A percentile compares a stretch with the other conserved stretches of the same genome.
Evolutionary conservation across 2,888 invertebrate genomes (phyloP).

Genomic region (Xanthia togata): DNA sequence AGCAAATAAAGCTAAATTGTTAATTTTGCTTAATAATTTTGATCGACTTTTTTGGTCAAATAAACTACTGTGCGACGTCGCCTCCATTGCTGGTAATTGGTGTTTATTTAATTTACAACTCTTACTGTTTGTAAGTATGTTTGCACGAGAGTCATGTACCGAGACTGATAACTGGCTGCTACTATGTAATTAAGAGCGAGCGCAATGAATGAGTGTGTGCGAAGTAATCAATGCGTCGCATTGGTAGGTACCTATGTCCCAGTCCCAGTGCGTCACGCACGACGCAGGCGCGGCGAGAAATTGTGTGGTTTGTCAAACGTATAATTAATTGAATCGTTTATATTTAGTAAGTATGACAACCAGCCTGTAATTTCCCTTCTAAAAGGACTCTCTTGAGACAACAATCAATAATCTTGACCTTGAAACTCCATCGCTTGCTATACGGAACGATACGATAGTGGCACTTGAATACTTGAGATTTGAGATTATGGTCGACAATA

Average conservation of each 20-base stretch:
- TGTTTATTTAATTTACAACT: constrained; percentile 35
- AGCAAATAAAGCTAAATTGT: no score
- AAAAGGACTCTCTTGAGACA: constrained; percentile 9
- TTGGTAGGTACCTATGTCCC: neutral
- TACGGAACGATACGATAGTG: neutral
- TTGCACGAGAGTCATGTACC: constrained; percentile 36
- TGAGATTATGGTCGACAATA: no score
- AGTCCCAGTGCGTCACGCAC: neutral
- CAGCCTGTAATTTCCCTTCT: neutral
- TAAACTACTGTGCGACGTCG: neutral
- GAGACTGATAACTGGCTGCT: constrained; percentile 49
- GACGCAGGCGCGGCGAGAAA: neutral
- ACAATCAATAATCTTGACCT: neutral
- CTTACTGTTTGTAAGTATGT: constrained; percentile 24
- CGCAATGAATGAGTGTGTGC: constrained; percentile 26
- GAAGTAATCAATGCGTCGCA: constrained; percentile 29
- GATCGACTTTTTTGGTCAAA: no score
- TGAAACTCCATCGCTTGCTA: neutral
- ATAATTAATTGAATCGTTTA: constrained; percentile 2
- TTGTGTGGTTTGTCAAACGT: constrained; percentile 6
- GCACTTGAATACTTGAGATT: no score
- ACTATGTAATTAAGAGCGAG: constrained; percentile 35
- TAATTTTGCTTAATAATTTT: no score
- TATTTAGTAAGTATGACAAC: neutral
- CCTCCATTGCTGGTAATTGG: constrained; percentile 11